A percentile compares a stretch with the other conserved stretches of the same genome.
These are phyloP conservation scores for Magallana ariakensis DNA, from an alignment of 1,140 invertebrate species.

Conservation along the genomic window DNA sequence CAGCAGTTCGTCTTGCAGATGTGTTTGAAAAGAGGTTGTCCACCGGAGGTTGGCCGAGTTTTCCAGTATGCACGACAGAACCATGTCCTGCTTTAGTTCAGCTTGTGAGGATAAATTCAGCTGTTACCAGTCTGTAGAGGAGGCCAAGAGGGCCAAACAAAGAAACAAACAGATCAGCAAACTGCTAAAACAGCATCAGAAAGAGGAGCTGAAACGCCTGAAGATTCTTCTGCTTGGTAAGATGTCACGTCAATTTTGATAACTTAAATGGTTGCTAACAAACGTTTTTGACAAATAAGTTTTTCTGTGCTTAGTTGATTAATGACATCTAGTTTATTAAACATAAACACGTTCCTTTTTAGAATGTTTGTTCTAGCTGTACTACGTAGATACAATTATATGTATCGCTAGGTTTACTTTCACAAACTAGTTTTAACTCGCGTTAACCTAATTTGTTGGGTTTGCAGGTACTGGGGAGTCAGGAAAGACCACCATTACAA, in stretches of 20 bases:
- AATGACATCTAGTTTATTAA: too few species aligned
- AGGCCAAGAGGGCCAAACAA: slow-evolving; percentile 63
- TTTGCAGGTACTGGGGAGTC: slow-evolving; percentile 79
- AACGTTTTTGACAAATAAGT: too few species aligned
- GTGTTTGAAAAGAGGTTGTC: background rate
- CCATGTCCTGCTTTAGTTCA: slow-evolving; percentile 5
- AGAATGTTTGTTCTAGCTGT: too few species aligned
- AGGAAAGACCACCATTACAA: slow-evolving; percentile 80
- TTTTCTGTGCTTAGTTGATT: too few species aligned
- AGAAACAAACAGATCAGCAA: slow-evolving; percentile 69
- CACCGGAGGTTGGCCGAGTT: background rate
- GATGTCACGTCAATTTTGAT: background rate
- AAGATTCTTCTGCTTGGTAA: slow-evolving; percentile 74
- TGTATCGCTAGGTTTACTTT: too few species aligned
- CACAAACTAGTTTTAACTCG: too few species aligned
- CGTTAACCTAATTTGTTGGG: background rate
- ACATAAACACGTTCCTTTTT: too few species aligned
- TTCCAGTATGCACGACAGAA: slow-evolving; percentile 11
- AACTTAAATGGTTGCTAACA: too few species aligned
- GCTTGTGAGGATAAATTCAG: slow-evolving; percentile 28
- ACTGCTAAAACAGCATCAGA: slow-evolving; percentile 67
- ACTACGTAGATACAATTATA: too few species aligned
- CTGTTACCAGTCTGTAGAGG: slow-evolving; percentile 53
- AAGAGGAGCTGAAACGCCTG: slow-evolving; percentile 70
- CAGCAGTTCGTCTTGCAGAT: background rate